Conservation (phyloP, 2,113 vertebrate genomes). For the Cheirogaleus medius region DNA sequence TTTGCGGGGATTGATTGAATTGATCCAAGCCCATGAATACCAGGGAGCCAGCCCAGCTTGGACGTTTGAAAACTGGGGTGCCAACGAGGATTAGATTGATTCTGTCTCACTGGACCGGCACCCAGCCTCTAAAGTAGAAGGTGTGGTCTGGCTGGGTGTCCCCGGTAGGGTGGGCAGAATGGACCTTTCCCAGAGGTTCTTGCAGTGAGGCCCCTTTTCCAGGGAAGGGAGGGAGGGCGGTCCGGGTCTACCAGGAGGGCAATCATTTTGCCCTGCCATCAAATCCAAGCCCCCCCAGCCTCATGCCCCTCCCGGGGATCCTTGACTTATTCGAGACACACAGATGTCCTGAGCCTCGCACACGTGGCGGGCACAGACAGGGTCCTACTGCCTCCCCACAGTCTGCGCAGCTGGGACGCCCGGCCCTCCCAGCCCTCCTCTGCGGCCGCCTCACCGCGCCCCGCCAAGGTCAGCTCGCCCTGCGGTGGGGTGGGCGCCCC, state of each 20-base stretch:
- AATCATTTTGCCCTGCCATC: neutral
- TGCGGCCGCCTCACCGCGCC: neutral
- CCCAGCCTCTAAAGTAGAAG: neutral
- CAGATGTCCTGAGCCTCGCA: neutral
- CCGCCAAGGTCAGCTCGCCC: neutral
- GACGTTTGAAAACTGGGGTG: neutral
- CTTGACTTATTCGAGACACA: neutral
- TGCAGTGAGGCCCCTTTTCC: neutral
- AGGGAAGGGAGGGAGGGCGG: neutral
- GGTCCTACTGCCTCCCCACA: neutral
- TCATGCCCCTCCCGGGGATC: neutral
- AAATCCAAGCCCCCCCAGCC: no score
- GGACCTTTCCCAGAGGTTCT: neutral
- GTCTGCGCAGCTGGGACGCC: neutral
- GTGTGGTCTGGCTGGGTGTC: neutral
- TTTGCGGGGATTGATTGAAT: conserved; percentile 59
- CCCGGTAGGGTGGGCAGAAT: no score
- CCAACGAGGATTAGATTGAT: neutral
- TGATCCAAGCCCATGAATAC: conserved; percentile 15
- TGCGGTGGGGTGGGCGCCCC: neutral
- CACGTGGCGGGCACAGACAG: no score
- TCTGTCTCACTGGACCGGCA: neutral
- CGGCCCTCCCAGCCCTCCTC: neutral
- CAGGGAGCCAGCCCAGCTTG: neutral
- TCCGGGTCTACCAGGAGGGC: neutral